Evolutionary conservation across 2,888 invertebrate genomes (phyloP), one percentile per base, ranked within the genome.

Genomic region (Girardia tigrina): DNA sequence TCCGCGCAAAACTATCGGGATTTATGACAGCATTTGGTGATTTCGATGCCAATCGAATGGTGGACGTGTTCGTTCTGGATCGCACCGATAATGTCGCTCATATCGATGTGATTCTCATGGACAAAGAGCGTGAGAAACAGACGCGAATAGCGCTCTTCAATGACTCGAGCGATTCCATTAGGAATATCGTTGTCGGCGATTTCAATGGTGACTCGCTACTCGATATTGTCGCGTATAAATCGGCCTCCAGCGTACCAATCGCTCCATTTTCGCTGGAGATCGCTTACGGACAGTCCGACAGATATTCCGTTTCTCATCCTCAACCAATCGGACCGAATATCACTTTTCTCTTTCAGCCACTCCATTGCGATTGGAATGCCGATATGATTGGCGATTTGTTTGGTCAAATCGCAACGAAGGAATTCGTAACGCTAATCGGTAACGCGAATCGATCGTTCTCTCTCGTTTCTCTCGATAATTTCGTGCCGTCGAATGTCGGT

Each of bases 201-300:
- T 95, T 90, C 82, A 91, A 94, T 85, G 94, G 94, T 0, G 94
- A 95, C 86, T 91, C 92, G 0, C 88, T 91, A 76, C 92, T 94
- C 92, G 94, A 95, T 83, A 88, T 94, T 23, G 82, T 94, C 2
- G n/a, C 28, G n/a, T 28, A 26, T n/a, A 71, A 71, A 4, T 27
- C 28, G 4, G 8, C 14, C 4, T n/a, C 16, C n/a, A 56, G n/a
- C 23, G n/a, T 2, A 12, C n/a, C n/a, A n/a, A n/a, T n/a, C n/a
- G 71, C 26, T 2, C 71, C 71, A 28, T 27, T n/a, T 71, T 6
- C 28, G 2, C 4, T 71, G 23, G n/a, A 71, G 23, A 23, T 71
- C 14, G 4, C 28, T 28, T 71, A 71, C 27, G 85, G 87, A 80
- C 2, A 26, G 16, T 4, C 6, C n/a, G n/a, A 14, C 23, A 71